phyloP scores from a whole-genome alignment of 2,888 invertebrate species.

The Mythimna albipuncta region DNA sequence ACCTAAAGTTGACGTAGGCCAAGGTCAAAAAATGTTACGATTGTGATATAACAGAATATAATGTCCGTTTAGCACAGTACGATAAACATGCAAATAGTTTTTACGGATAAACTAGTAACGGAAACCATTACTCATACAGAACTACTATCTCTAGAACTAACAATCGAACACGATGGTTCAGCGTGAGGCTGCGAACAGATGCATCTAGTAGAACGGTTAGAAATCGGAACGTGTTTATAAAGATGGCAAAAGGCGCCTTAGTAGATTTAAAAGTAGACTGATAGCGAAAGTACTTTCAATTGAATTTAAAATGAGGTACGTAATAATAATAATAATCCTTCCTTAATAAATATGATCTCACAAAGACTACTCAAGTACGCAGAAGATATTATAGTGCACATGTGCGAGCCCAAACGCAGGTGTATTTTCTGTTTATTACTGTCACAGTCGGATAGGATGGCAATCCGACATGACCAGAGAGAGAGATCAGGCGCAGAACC shows the following conservation, averaged over 20 bases:
- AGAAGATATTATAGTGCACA: no score
- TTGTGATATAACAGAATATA: constrained; percentile 20
- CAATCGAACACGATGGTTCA: constrained; percentile 1
- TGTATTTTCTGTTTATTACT: no score
- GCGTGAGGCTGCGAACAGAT: constrained; percentile 18
- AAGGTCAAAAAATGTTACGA: constrained; percentile 15
- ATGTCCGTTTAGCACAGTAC: not conserved
- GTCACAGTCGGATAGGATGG: no score
- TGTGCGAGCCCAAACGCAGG: no score
- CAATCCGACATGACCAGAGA: no score
- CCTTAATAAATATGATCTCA: no score
- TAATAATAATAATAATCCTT: no score
- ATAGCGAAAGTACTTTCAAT: not conserved
- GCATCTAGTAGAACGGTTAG: not conserved
- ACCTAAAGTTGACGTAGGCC: constrained; percentile 2
- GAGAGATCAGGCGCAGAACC: no score
- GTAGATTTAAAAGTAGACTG: not conserved
- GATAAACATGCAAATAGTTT: constrained; percentile 10
- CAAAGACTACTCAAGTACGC: no score
- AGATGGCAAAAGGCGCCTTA: not conserved
- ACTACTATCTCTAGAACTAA: not conserved
- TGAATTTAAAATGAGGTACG: no score
- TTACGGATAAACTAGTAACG: constrained; percentile 14
- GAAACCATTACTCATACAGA: constrained; percentile 33
- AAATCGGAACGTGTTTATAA: constrained; percentile 18